These are phyloP conservation scores for Eupithecia vulgata DNA, from an alignment of 2,888 invertebrate genomes.

Conservation along the genomic window DNA sequence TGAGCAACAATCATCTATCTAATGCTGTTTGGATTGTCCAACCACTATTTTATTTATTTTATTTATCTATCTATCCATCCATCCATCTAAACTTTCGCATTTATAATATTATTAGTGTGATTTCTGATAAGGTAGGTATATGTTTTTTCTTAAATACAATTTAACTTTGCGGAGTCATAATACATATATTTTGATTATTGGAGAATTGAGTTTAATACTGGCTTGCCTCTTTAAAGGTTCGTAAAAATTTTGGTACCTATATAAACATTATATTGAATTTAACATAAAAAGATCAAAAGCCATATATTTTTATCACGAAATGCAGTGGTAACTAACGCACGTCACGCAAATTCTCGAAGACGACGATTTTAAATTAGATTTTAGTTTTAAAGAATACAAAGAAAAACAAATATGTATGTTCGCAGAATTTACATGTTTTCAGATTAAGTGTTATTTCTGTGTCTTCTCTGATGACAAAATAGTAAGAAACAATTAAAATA, in stretches of 20 bases:
- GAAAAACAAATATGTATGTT: not conserved
- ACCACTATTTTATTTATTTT: too few species aligned
- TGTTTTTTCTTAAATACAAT: not conserved
- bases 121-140: too few species aligned
- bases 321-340: not conserved
- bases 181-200: not conserved
- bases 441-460: not conserved
- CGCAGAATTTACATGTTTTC: not conserved
- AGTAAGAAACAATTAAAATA: slow-evolving; percentile 24
- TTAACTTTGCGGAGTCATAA: not conserved
- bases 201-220: not conserved
- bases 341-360: not conserved
- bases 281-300: not conserved
- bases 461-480: not conserved
- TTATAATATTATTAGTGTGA: too few species aligned
- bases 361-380: not conserved
- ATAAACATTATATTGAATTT: not conserved
- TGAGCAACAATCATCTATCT: too few species aligned
- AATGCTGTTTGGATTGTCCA: too few species aligned
- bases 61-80: too few species aligned
- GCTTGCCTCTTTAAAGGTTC: not conserved
- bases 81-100: too few species aligned
- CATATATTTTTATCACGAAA: not conserved
- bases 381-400: not conserved
- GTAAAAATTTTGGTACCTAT: not conserved